Conservation (phyloP, 2,888 invertebrate species). For the Lomographa bimaculata region DNA sequence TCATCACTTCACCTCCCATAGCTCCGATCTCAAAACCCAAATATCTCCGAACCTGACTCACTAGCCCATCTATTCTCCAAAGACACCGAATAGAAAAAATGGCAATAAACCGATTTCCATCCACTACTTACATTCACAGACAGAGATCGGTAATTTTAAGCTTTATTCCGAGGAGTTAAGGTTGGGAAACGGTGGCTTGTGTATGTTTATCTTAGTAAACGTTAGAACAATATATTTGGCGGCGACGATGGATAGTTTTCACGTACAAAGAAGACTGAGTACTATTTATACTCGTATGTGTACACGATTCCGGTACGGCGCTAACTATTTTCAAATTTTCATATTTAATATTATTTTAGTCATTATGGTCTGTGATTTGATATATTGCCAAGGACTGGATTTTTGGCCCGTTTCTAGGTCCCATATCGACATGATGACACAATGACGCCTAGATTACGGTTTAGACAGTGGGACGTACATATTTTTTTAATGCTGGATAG, state of each 20-base stretch:
- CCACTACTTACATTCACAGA: slow-evolving; percentile 22
- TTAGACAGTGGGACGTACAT: too few species aligned
- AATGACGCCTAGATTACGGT: slow-evolving; percentile 5
- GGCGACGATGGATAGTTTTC: slow-evolving; percentile 62
- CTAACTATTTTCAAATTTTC: slow-evolving; percentile 27
- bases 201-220: slow-evolving; percentile 20
- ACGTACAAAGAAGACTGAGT: slow-evolving; percentile 35
- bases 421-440: slow-evolving; percentile 7
- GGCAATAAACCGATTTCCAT: slow-evolving; percentile 35
- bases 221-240: slow-evolving; percentile 54
- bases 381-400: slow-evolving; percentile 14
- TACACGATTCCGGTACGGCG: slow-evolving; percentile 31
- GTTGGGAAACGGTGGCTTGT: slow-evolving; percentile 40
- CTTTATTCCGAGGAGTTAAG: slow-evolving; percentile 1
- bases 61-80: slow-evolving; percentile 30
- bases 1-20: too few species aligned
- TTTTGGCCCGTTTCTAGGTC: slow-evolving; percentile 7
- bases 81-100: slow-evolving; percentile 22
- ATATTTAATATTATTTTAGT: slow-evolving; percentile 26
- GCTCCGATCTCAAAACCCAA: slow-evolving; percentile 4
- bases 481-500: too few species aligned
- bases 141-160: neutral
- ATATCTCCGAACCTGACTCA: slow-evolving; percentile 26
- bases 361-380: slow-evolving; percentile 20
- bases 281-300: slow-evolving; percentile 57